Evolutionary conservation across 2,888 invertebrate species (phyloP).

Genomic region (Andrena flavipes): DNA sequence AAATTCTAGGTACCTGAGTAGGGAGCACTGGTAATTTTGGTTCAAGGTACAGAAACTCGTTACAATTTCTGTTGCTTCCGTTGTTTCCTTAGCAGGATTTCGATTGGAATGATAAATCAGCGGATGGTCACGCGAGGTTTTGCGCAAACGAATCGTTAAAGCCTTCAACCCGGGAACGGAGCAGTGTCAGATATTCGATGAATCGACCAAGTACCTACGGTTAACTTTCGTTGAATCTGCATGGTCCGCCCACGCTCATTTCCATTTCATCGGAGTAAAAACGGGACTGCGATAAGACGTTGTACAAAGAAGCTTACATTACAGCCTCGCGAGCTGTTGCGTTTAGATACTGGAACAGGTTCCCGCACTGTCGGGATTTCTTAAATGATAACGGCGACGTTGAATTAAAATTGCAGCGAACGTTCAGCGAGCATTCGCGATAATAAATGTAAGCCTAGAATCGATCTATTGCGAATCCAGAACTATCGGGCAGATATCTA

Average conservation of each 20-base stretch:
- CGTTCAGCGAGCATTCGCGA: too few species aligned
- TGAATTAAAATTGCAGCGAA: neutral
- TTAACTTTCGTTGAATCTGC: conserved; percentile 40
- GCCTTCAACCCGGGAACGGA: conserved; percentile 21
- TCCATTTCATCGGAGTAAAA: conserved; percentile 26
- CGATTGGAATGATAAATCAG: conserved; percentile 16
- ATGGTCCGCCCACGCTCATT: conserved; percentile 38
- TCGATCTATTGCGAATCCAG: too few species aligned
- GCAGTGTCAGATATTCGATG: conserved; percentile 18
- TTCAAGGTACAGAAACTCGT: neutral
- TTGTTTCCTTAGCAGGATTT: conserved; percentile 5
- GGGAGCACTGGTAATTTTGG: neutral
- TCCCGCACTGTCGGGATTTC: neutral
- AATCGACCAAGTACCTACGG: conserved; percentile 8
- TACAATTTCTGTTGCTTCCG: neutral
- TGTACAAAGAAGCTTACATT: neutral
- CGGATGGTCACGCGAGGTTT: conserved; percentile 31
- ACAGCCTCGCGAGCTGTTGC: neutral
- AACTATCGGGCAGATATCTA: too few species aligned
- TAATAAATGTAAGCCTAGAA: too few species aligned
- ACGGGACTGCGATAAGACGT: conserved; percentile 12
- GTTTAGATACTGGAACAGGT: conserved; percentile 29
- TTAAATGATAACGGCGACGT: neutral
- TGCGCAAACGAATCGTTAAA: conserved; percentile 33
- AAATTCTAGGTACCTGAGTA: neutral